Percentiles rank a stretch among this genome's conserved stretches.
phyloP scores from a whole-genome alignment of 2,113 vertebrate genomes.

The Phyllopteryx taeniolatus region DNA sequence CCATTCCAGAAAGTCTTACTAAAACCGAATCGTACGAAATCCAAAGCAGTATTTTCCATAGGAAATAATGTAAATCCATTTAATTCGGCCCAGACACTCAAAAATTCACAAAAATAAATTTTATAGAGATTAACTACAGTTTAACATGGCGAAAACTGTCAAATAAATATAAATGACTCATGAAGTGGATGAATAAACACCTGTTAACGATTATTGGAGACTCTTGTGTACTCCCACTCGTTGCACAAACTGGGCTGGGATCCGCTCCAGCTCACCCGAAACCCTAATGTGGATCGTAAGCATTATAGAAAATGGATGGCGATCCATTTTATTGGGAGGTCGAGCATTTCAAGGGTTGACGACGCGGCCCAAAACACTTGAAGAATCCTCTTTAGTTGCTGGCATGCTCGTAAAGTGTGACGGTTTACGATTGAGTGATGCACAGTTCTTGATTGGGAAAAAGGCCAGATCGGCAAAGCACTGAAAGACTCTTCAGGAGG shows the following conservation, averaged over 20 bases:
- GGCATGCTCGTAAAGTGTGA: not conserved
- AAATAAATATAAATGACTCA: no score
- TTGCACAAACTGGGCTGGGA: not conserved
- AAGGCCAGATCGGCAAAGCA: not conserved
- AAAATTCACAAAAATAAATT: no score
- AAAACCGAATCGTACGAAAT: no score
- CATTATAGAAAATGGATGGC: not conserved
- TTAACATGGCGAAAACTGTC: no score
- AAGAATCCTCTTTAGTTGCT: not conserved
- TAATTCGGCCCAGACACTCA: no score
- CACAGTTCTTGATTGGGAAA: not conserved
- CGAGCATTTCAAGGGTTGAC: constrained; percentile 15
- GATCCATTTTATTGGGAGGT: not conserved
- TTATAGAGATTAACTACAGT: no score
- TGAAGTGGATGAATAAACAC: no score
- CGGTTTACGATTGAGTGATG: not conserved
- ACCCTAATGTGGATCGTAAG: not conserved
- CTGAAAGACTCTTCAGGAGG: not conserved
- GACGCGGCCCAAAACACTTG: not conserved
- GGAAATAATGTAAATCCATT: no score
- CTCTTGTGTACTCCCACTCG: no score
- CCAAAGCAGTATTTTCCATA: no score
- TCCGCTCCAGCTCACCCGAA: not conserved
- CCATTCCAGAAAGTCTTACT: no score
- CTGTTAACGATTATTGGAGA: no score